Conservation (phyloP, 1,140 invertebrate species). For the Melitaea cinxia region DNA sequence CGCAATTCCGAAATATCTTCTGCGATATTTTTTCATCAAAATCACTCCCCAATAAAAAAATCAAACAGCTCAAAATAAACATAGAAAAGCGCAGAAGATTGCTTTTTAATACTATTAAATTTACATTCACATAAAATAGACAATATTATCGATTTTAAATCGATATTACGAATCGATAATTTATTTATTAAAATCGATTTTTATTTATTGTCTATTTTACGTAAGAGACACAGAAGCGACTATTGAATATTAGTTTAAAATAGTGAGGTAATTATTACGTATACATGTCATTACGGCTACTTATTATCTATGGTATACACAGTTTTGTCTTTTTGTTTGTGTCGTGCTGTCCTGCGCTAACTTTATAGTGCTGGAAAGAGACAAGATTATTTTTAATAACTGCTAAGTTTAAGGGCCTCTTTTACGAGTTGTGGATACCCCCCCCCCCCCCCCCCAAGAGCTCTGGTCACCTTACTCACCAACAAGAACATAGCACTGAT, state of each 20-base stretch:
- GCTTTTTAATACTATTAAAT: background rate
- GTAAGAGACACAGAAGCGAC: slow-evolving; percentile 27
- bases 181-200: background rate
- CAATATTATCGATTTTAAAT: slow-evolving; percentile 2
- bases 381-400: background rate
- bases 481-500: too few relatives aligned
- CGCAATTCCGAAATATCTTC: slow-evolving; percentile 15
- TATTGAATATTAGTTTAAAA: slow-evolving; percentile 53
- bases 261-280: slow-evolving; percentile 80
- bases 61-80: background rate
- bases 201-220: slow-evolving; percentile 6
- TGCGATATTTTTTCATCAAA: background rate
- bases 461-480: too few relatives aligned
- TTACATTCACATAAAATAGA: slow-evolving; percentile 2
- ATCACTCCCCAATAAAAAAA: background rate
- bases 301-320: slow-evolving; percentile 69
- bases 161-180: background rate
- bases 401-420: too few relatives aligned
- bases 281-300: slow-evolving; percentile 67
- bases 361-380: slow-evolving; percentile 23
- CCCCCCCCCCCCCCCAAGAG: too few relatives aligned
- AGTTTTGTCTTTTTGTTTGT: slow-evolving; percentile 58
- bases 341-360: slow-evolving; percentile 30
- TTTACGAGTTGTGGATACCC: too few relatives aligned
- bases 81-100: slow-evolving; percentile 12